Percentiles rank a stretch among this genome's conserved stretches.
Conservation (phyloP, 2,113 vertebrate species). For the Lepisosteus oculatus region DNA sequence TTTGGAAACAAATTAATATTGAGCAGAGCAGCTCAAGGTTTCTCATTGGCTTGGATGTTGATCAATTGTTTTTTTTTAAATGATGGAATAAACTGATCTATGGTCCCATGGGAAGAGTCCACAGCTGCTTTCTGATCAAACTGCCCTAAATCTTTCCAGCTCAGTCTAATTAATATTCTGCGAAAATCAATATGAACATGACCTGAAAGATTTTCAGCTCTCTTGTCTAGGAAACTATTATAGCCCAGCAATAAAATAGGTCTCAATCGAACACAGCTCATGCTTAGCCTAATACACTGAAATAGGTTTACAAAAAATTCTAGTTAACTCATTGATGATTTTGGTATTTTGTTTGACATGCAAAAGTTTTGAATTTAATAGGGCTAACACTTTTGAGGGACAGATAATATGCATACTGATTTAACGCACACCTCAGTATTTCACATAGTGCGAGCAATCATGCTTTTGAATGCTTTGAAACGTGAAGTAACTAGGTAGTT, state of each 20-base stretch:
- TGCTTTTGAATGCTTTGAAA: no score
- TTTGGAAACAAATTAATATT: slow-evolving; percentile 28
- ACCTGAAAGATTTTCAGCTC: slow-evolving; percentile 14
- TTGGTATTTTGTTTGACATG: no score
- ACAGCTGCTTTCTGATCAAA: slow-evolving; percentile 14
- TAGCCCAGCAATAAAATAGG: slow-evolving; percentile 10
- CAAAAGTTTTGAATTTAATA: no score
- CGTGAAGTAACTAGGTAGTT: no score
- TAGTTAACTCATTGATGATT: neutral
- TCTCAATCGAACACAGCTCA: slow-evolving; percentile 10
- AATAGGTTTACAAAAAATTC: neutral
- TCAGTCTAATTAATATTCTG: slow-evolving; percentile 31
- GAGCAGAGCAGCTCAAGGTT: slow-evolving; percentile 28
- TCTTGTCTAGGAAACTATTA: slow-evolving; percentile 13
- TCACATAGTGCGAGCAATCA: no score
- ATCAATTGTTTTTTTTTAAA: slow-evolving; percentile 21
- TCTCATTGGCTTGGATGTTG: slow-evolving; percentile 25
- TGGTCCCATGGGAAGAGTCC: slow-evolving; percentile 19
- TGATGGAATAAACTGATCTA: slow-evolving; percentile 33
- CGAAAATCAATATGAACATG: slow-evolving; percentile 24
- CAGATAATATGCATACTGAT: no score
- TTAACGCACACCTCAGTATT: no score
- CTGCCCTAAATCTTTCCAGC: neutral
- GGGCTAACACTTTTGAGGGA: no score
- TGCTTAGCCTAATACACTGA: slow-evolving; percentile 3